A percentile compares a stretch with the other conserved stretches of the same genome.
These are phyloP conservation scores for Macrobrachium rosenbergii DNA, from an alignment of 1,140 invertebrate genomes.

Conservation along the genomic window DNA sequence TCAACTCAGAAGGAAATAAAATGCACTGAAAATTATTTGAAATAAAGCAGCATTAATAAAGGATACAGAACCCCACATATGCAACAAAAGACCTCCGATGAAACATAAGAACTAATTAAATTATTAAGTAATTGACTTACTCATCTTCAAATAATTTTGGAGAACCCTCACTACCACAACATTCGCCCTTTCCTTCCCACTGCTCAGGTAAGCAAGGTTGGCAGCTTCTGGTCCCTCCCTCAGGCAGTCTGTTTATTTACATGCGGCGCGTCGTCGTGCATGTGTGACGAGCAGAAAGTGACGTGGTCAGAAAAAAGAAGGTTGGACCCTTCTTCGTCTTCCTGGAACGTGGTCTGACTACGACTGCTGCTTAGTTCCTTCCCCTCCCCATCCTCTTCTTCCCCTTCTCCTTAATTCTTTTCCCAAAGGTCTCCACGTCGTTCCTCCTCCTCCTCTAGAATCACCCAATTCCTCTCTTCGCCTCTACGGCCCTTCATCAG, in stretches of 20 bases:
- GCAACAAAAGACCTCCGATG: no score
- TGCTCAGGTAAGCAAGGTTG: background rate
- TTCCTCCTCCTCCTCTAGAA: background rate
- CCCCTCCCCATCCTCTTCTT: background rate
- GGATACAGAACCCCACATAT: no score
- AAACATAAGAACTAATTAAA: no score
- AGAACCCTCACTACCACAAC: background rate
- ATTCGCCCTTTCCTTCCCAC: background rate
- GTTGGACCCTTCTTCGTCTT: background rate
- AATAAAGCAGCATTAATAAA: no score
- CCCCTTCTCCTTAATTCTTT: background rate
- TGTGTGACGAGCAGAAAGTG: constrained; percentile 40
- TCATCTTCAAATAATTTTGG: background rate
- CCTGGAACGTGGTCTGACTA: constrained; percentile 40
- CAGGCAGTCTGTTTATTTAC: constrained; percentile 44
- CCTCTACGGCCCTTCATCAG: background rate
- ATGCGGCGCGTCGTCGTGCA: constrained; percentile 37
- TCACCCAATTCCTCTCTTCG: background rate
- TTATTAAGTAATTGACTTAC: background rate
- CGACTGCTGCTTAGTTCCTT: background rate
- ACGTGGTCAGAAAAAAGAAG: constrained; percentile 7
- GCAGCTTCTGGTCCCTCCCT: constrained; percentile 18
- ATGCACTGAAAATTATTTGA: no score
- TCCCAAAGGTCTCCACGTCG: background rate
- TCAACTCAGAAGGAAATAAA: no score